Conservation (phyloP, 2,888 invertebrate species). For the Villa cingulata region DNA sequence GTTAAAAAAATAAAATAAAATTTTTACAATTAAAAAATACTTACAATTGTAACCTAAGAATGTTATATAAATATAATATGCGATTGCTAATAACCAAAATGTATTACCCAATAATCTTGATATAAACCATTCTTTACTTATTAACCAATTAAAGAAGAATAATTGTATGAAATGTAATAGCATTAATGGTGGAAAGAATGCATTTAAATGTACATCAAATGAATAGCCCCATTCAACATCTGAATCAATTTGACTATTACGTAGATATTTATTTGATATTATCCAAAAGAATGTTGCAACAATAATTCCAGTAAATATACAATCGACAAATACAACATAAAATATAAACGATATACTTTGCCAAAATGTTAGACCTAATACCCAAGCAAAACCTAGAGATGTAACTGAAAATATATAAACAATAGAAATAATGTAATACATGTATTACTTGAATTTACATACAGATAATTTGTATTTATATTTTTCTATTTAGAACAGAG, state of each 20-base stretch:
- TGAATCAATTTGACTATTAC: conserved; percentile 27
- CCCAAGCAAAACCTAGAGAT: conserved; percentile 76
- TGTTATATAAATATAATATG: conserved; percentile 93
- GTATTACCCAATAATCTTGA: conserved; percentile 80
- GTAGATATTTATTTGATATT: conserved; percentile 35
- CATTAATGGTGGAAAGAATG: conserved; percentile 92
- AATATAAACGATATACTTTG: conserved; percentile 71
- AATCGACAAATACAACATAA: conserved; percentile 89
- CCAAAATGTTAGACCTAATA: conserved; percentile 52
- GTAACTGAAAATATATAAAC: conserved; percentile 50
- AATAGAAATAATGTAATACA: not conserved
- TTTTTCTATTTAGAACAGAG: no score
- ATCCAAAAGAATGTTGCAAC: conserved; percentile 85
- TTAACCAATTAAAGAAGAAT: conserved; percentile 71
- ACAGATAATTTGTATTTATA: no score
- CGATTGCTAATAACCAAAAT: conserved; percentile 79
- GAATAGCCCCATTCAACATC: conserved; percentile 95
- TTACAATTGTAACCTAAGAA: conserved; percentile 92
- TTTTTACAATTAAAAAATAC: conserved; percentile 26
- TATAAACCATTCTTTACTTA: conserved; percentile 62
- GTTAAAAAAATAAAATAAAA: no score
- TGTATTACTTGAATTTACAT: no score
- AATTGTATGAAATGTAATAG: conserved; percentile 87
- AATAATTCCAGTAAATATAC: conserved; percentile 73
- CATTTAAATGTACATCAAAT: conserved; percentile 97